Evolutionary conservation across 2,888 invertebrate species (phyloP).

Genomic region (Osmoderma eremita): DNA sequence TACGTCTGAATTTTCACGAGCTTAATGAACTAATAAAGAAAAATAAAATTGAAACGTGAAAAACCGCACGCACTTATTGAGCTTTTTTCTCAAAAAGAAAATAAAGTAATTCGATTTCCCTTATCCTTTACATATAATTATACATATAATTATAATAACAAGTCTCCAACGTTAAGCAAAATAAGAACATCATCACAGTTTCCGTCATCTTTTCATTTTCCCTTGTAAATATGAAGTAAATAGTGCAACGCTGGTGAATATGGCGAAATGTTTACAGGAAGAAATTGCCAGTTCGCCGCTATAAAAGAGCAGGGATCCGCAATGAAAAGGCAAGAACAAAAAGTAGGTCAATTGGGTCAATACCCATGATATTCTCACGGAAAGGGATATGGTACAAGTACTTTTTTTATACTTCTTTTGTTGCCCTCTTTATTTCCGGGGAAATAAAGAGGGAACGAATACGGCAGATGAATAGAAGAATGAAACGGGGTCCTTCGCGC

Average conservation of each 20-base stretch:
- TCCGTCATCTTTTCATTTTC: not conserved
- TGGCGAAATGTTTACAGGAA: not conserved
- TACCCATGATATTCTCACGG: slow-evolving; percentile 21
- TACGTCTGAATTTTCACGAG: too few relatives aligned
- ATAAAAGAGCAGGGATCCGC: not conserved
- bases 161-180: too few relatives aligned
- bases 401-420: not conserved
- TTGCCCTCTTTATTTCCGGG: not conserved
- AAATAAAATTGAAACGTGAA: too few relatives aligned
- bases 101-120: too few relatives aligned
- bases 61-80: too few relatives aligned
- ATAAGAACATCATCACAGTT: too few relatives aligned
- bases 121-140: too few relatives aligned
- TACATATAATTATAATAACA: too few relatives aligned
- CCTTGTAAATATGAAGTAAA: not conserved
- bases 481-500: slow-evolving; percentile 1
- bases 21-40: too few relatives aligned
- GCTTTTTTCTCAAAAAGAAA: too few relatives aligned
- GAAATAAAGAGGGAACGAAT: not conserved
- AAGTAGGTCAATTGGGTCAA: slow-evolving; percentile 29
- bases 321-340: slow-evolving; percentile 2
- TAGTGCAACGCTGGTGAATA: not conserved
- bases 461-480: not conserved
- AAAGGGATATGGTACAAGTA: slow-evolving; percentile 13
- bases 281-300: not conserved